A percentile compares a stretch with the other conserved stretches of the same genome.
Conservation (phyloP, 2,888 invertebrate species). For the Dicyrtoma fusca region DNA sequence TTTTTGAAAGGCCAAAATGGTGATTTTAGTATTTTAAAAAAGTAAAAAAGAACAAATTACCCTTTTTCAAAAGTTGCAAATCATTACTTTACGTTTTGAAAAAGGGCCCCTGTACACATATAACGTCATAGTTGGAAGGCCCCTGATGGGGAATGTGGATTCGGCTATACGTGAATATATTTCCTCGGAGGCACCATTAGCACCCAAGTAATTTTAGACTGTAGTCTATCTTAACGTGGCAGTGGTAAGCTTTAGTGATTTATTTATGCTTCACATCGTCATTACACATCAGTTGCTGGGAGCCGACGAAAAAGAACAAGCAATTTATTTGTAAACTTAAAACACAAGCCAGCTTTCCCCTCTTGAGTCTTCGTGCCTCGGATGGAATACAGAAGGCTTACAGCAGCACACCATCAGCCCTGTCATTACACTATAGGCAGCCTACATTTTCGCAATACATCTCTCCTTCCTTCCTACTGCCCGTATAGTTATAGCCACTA, state of each 20-base stretch:
- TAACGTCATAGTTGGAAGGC: too few species aligned
- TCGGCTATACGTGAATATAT: constrained; percentile 4
- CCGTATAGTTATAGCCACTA: background rate
- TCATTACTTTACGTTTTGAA: too few species aligned
- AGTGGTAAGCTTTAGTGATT: constrained; percentile 17
- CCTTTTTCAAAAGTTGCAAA: too few species aligned
- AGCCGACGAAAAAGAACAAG: constrained; percentile 35
- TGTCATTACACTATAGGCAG: background rate
- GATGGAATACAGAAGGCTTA: constrained; percentile 17
- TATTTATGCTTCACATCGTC: constrained; percentile 33
- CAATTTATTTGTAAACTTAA: constrained; percentile 36
- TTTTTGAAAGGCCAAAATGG: too few species aligned
- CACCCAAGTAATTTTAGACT: constrained; percentile 12
- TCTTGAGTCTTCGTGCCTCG: background rate
- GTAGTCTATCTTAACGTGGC: background rate
- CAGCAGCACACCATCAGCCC: background rate
- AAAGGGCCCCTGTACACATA: too few species aligned
- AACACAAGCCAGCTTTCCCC: constrained; percentile 13
- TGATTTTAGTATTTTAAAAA: too few species aligned
- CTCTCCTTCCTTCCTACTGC: background rate
- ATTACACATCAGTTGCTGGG: constrained; percentile 14
- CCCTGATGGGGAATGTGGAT: too few species aligned
- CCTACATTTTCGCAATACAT: background rate
- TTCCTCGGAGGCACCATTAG: constrained; percentile 1
- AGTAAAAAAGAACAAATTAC: too few species aligned